Evolutionary conservation across 2,797 vertebrate species (phyloP).

Genomic region (Cossypha niveicapilla): DNA sequence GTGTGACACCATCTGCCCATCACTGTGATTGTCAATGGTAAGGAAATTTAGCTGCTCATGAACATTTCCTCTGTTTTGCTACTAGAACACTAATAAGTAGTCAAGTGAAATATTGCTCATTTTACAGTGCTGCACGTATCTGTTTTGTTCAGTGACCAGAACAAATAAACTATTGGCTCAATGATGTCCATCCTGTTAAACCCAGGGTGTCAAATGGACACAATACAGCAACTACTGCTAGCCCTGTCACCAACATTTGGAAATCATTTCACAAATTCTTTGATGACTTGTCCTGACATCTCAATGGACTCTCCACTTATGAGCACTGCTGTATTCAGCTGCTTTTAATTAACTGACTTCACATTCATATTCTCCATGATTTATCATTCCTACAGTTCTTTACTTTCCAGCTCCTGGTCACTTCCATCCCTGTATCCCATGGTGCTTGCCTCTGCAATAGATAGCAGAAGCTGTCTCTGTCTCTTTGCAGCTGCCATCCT

Average conservation of each 20-base stretch:
- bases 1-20: slow-evolving; percentile 14
- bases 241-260: background rate
- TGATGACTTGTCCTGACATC: background rate
- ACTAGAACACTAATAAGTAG: rapidly evolving
- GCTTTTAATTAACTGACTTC: background rate
- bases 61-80: background rate
- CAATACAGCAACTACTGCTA: background rate
- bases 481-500: background rate
- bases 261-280: background rate
- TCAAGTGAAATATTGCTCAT: background rate
- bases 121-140: background rate
- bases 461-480: background rate
- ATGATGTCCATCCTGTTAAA: background rate
- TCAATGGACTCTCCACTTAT: background rate
- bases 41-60: background rate
- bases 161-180: background rate
- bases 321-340: background rate
- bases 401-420: background rate
- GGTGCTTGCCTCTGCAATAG: background rate
- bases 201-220: background rate
- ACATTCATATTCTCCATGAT: background rate
- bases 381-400: background rate
- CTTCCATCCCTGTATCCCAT: background rate
- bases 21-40: background rate
- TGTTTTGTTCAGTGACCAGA: background rate